Evolutionary conservation across 2,888 invertebrate species (phyloP).

Genomic region (Ophion costatus): DNA sequence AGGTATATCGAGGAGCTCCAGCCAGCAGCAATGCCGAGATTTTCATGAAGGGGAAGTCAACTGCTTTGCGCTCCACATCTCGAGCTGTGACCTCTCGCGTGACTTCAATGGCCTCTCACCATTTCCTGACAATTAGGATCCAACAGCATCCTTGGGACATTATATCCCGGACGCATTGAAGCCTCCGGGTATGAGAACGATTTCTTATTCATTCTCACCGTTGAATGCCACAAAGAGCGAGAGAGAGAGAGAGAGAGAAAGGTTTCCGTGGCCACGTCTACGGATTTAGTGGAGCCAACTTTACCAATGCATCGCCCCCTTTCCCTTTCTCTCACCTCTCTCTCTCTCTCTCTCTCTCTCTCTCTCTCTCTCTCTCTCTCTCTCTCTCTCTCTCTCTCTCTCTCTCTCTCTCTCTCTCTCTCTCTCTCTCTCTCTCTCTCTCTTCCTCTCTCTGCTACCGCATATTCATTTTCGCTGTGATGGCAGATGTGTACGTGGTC

Average conservation of each 20-base stretch:
- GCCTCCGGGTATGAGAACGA: slow-evolving; percentile 31
- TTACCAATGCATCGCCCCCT: slow-evolving; percentile 28
- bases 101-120: slow-evolving; percentile 54
- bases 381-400: slow-evolving; percentile 34
- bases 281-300: slow-evolving; percentile 66
- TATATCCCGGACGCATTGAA: slow-evolving; percentile 57
- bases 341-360: slow-evolving; percentile 39
- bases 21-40: slow-evolving; percentile 25
- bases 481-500: slow-evolving; percentile 58
- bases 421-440: slow-evolving; percentile 12
- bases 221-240: slow-evolving; percentile 39
- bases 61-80: slow-evolving; percentile 4
- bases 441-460: slow-evolving; percentile 54
- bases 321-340: slow-evolving; percentile 30
- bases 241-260: slow-evolving; percentile 18
- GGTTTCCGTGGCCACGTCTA: slow-evolving; percentile 55
- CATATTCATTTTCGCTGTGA: slow-evolving; percentile 62
- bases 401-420: slow-evolving; percentile 33
- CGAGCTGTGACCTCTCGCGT: slow-evolving; percentile 35
- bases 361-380: slow-evolving; percentile 38
- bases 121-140: slow-evolving; percentile 63
- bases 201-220: slow-evolving; percentile 50
- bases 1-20: slow-evolving; percentile 15
- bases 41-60: slow-evolving; percentile 25
- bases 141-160: slow-evolving; percentile 55